Conservation (phyloP, 2,113 vertebrate species). For the Syngnathoides biaculeatus region DNA sequence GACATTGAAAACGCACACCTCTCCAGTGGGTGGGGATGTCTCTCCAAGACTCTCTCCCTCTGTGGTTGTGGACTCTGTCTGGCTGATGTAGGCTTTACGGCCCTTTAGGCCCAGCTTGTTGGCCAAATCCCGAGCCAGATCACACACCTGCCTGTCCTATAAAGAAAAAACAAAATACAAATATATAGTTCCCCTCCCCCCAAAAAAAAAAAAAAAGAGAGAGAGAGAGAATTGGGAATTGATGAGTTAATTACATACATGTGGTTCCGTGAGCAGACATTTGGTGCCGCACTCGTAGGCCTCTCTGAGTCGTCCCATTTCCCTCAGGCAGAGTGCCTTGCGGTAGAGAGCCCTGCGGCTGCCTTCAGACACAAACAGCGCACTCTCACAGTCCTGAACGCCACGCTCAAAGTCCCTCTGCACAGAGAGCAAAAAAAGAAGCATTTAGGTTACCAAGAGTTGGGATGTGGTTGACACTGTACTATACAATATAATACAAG, state of each 20-base stretch:
- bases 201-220: too few species aligned
- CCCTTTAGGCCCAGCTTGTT: conserved; percentile 89
- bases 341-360: conserved; percentile 89
- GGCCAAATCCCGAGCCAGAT: conserved; percentile 94
- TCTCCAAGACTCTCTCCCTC: conserved; percentile 68
- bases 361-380: conserved; percentile 82
- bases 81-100: conserved; percentile 94
- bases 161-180: neutral
- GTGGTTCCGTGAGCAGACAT: conserved; percentile 88
- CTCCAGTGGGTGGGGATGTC: conserved; percentile 64
- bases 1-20: conserved; percentile 51
- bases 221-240: too few species aligned
- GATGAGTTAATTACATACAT: conserved; percentile 70
- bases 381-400: conserved; percentile 89
- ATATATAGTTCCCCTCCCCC: neutral
- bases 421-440: neutral
- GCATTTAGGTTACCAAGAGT: neutral
- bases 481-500: neutral
- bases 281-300: conserved; percentile 93
- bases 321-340: conserved; percentile 85
- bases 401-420: conserved; percentile 89
- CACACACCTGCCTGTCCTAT: conserved; percentile 88
- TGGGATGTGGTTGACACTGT: neutral
- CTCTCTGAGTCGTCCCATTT: conserved; percentile 88
- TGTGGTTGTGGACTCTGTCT: conserved; percentile 69